phyloP scores from a whole-genome alignment of 1,140 invertebrate genomes.

The Drosophila sechellia region DNA sequence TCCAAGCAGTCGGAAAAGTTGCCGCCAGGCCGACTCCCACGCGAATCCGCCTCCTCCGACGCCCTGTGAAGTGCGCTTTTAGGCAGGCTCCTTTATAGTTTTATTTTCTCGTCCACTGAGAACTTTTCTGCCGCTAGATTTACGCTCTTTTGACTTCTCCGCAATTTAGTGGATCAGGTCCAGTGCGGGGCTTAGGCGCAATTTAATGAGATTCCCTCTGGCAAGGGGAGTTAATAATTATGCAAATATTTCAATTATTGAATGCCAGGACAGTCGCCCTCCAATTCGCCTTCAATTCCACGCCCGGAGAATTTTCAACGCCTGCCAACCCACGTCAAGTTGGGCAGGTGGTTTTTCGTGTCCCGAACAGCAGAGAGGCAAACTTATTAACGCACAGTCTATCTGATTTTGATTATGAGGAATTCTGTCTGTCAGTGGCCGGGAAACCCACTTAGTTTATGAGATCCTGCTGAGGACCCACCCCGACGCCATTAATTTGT shows the following conservation, averaged over 20 bases:
- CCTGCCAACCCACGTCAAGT: conserved; percentile 44
- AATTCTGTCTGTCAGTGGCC: conserved; percentile 50
- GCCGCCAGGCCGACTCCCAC: neutral
- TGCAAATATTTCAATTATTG: conserved; percentile 71
- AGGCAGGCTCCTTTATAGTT: conserved; percentile 57
- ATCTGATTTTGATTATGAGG: conserved; percentile 65
- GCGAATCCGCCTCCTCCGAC: conserved; percentile 17
- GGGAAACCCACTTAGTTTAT: conserved; percentile 56
- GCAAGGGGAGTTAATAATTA: conserved; percentile 55
- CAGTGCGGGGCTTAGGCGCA: conserved; percentile 16
- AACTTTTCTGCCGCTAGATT: conserved; percentile 44
- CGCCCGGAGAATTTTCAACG: conserved; percentile 30
- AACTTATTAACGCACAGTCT: conserved; percentile 57
- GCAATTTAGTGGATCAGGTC: conserved; percentile 19
- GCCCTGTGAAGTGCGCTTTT: conserved; percentile 43
- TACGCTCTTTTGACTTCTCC: conserved; percentile 15
- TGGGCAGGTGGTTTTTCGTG: conserved; percentile 48
- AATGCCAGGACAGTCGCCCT: conserved; percentile 46
- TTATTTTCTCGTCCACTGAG: conserved; percentile 24
- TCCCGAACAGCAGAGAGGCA: neutral
- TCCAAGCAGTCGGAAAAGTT: conserved; percentile 14
- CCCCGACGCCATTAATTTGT: conserved; percentile 61
- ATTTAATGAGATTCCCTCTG: conserved; percentile 74
- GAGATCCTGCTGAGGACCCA: conserved; percentile 25
- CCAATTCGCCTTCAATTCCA: conserved; percentile 25